phyloP scores from a whole-genome alignment of 2,113 vertebrate genomes.

The Tragulus kanchil region DNA sequence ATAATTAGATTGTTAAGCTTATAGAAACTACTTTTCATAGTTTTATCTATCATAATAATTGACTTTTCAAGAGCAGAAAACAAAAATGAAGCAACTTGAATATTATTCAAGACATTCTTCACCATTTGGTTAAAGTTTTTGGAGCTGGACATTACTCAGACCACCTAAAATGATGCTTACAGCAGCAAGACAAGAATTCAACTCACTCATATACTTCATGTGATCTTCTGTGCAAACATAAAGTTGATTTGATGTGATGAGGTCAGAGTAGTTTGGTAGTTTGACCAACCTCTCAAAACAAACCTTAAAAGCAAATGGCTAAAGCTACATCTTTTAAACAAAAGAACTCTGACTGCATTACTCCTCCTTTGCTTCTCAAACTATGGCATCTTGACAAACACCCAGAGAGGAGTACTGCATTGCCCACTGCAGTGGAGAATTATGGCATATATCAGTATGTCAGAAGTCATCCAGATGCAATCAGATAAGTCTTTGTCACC shows the following conservation, averaged over 20 bases:
- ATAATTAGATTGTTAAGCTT: constrained; percentile 9
- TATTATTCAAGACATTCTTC: background rate
- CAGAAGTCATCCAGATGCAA: constrained; percentile 36
- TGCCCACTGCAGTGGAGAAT: constrained; percentile 61
- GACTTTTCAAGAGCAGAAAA: constrained; percentile 15
- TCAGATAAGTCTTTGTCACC: constrained; percentile 38
- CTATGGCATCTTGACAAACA: background rate
- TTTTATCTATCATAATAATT: background rate
- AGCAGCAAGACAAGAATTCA: background rate
- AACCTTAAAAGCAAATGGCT: background rate
- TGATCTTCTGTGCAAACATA: background rate
- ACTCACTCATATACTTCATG: background rate
- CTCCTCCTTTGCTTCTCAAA: background rate
- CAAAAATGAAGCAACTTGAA: constrained; percentile 23
- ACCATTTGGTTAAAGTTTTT: background rate
- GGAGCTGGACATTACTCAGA: background rate
- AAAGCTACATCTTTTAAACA: background rate
- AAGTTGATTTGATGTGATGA: background rate
- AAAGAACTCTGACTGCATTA: background rate
- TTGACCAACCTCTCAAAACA: background rate
- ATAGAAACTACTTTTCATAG: constrained; percentile 23
- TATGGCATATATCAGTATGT: constrained; percentile 46
- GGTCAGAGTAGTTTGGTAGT: background rate
- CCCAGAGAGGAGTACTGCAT: background rate
- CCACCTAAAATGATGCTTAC: background rate